Percentiles rank a stretch among this genome's conserved stretches.
These are phyloP conservation scores for Cranoglanis bouderius DNA, from an alignment of 2,113 vertebrate species.

Conservation along the genomic window DNA sequence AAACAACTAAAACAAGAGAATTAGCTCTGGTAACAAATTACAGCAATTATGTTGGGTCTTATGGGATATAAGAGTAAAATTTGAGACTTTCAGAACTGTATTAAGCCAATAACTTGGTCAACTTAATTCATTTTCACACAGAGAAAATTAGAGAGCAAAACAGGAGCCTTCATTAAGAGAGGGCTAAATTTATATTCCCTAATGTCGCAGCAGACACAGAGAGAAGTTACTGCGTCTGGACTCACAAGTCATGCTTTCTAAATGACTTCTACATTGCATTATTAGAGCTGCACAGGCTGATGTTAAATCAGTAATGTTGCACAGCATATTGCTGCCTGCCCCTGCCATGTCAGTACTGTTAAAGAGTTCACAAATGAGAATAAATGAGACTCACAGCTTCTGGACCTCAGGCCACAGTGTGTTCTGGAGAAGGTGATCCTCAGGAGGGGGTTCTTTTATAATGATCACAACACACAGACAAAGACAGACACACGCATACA, in stretches of 20 bases:
- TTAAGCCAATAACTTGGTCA: neutral
- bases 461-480: constrained; percentile 36
- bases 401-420: constrained; percentile 98
- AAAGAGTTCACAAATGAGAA: constrained; percentile 47
- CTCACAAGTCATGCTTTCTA: constrained; percentile 31
- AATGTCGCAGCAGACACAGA: constrained; percentile 8
- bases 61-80: neutral
- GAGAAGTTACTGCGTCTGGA: constrained; percentile 4
- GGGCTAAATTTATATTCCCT: constrained; percentile 28
- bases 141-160: constrained; percentile 3
- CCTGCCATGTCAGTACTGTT: constrained; percentile 22
- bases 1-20: neutral
- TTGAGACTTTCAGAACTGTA: constrained; percentile 1
- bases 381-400: constrained; percentile 86
- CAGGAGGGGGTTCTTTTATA: constrained; percentile 88
- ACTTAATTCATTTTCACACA: constrained; percentile 16
- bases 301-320: constrained; percentile 4
- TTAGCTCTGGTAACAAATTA: constrained; percentile 21
- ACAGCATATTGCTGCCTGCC: constrained; percentile 24
- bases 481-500: constrained; percentile 10
- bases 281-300: constrained; percentile 34
- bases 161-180: constrained; percentile 18
- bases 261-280: constrained; percentile 46
- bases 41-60: neutral
- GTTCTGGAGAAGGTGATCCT: constrained; percentile 96